Evolutionary conservation across 2,797 vertebrate species (phyloP), one percentile per base, ranked within the genome.

Genomic region (Artibeus jamaicensis): DNA sequence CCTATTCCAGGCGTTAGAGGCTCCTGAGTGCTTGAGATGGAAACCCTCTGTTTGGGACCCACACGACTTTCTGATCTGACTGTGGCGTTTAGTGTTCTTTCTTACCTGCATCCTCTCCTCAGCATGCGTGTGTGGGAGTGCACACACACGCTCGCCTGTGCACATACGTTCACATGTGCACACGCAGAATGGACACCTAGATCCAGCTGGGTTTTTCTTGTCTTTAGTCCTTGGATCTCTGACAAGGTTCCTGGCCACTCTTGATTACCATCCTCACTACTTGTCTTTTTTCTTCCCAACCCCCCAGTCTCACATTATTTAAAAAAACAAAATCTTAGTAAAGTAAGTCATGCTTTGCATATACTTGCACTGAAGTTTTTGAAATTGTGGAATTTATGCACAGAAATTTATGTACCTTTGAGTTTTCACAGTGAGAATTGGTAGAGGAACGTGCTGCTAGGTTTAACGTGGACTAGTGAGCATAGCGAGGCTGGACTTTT

Each of bases 1-100:
- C 12, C 29, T 68, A 39, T 84, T 86, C 42, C 44, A 88, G 77
- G 91, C 22, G 26, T 62, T 32, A 29, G 65, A 85, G 37, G 65
- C 11, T 24, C 59, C 37, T 55, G 29, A 37, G 34, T 68, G 19
- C 79, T 71, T 71, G 42, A 81, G 22, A 21, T 74, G 73, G 78
- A 92, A 91, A 53, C 26, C 70, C 0, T n/a, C 19, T 59, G 6
- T 44, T 46, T 11, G 22, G 29, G 24, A 9, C 57, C 29, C 39
- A 3, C 74, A 6, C 50, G 59, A 55, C 62, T 55, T 85, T 34
- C 22, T 48, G 37, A 48, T 57, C 62, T 48, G 44, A 65, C 86
- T 79, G 65, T 46, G 82, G 10, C 9, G 14, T 29, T 26, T n/a
- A 9, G 55, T 32, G 42, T 68, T 3, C 9, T 76, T 2, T 94